Evolutionary conservation across 1,140 invertebrate species (phyloP).

Genomic region (Ceratosolen fusciceps): DNA sequence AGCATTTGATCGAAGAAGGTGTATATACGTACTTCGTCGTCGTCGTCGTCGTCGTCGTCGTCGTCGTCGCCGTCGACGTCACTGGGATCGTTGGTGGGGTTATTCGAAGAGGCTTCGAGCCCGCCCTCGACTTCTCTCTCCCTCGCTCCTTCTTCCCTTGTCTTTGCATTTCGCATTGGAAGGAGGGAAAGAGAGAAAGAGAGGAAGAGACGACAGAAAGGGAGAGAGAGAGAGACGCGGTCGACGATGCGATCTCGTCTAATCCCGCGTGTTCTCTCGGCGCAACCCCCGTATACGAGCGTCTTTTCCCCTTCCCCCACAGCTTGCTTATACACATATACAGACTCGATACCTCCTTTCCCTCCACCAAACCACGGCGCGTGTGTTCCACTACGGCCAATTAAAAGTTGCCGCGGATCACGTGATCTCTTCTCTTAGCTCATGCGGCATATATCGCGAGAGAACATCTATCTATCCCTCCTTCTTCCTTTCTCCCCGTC

Average conservation of each 20-base stretch:
- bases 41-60: slow-evolving; percentile 37
- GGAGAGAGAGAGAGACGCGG: neutral
- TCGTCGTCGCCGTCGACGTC: slow-evolving; percentile 37
- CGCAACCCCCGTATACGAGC: slow-evolving; percentile 1
- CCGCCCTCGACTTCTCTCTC: slow-evolving; percentile 63
- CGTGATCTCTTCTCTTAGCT: slow-evolving; percentile 54
- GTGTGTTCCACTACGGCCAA: slow-evolving; percentile 61
- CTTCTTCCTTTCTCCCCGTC: neutral
- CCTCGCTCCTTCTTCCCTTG: slow-evolving; percentile 36
- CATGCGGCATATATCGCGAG: slow-evolving; percentile 9
- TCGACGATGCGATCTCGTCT: slow-evolving; percentile 34
- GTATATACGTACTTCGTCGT: slow-evolving; percentile 37
- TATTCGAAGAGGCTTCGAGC: slow-evolving; percentile 51
- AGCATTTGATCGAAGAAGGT: slow-evolving; percentile 51
- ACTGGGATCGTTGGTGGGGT: slow-evolving; percentile 63
- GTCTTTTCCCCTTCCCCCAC: slow-evolving; percentile 51
- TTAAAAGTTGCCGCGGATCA: slow-evolving; percentile 69
- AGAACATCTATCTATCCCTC: neutral
- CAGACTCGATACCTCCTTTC: slow-evolving; percentile 53
- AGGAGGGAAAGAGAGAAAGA: neutral
- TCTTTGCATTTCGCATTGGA: neutral
- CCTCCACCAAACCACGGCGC: slow-evolving; percentile 45
- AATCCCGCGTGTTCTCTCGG: slow-evolving; percentile 30
- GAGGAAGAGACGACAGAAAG: neutral
- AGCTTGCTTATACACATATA: slow-evolving; percentile 57